Base-by-base conservation (phyloP, 2,797 vertebrate genomes). In the Phylloscopus collybita region DNA sequence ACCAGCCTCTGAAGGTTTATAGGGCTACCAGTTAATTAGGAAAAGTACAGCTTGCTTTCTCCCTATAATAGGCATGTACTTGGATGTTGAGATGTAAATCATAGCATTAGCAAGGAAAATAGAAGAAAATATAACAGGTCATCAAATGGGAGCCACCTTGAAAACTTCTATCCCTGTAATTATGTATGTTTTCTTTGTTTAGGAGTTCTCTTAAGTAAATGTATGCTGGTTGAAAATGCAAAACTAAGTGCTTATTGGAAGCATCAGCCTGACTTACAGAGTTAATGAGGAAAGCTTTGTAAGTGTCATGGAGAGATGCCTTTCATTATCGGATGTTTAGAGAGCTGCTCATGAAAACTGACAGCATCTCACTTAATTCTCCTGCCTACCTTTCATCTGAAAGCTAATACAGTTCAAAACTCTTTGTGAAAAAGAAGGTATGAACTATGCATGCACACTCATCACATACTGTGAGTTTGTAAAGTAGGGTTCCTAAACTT, bases 61-160 rank as follows among this genome's bases (percentile, higher is more conserved):
- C 13, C 25, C 38, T 64, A 1, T 90, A 83, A 71, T 90, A 45
- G 42, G 15, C 11, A 21, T 11, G 29, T 90, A 34, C 62, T 56
- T 88, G 57, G 34, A 53, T 51, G 30, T 20, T 72, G 81, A 82
- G 64, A 82, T 88, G 80, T 79, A 94, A 90, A 95, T 86, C 38
- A 23, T 32, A 65, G 32, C 34, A 88, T 94, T 94, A 90, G 70
- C 86, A 93, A 93, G 69, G 65, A 81, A 96, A 95, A 88, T 45
- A 36, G 59, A 72, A 67, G 49, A 73, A 94, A 86, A 88, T 70
- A 49, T 4, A 83, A 45, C 26, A 80, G 44, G 26, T 78, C 79
- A 30, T 85, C 29, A 51, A 80, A 78, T 60, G 36, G 38, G 21
- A 86, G 49, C 61, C 49, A 83, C 40, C 25, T 59, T 72, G 9